These are phyloP conservation scores for Aurelia sp. DNA, from an alignment of 30 jellyfish, hydroid and myxozoan genomes.

Conservation along the genomic window DNA sequence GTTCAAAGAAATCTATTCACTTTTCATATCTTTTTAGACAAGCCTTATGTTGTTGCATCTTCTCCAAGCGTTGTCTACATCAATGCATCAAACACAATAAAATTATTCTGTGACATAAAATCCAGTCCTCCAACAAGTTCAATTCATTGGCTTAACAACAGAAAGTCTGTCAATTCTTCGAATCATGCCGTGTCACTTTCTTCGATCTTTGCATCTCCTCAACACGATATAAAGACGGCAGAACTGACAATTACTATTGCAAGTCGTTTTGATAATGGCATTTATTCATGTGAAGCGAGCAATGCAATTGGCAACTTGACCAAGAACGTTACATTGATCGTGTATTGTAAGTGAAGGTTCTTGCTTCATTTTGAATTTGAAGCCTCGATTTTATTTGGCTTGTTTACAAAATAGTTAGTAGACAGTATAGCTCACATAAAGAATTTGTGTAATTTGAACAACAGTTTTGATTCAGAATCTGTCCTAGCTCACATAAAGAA, in stretches of 20 bases:
- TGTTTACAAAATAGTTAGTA: no score
- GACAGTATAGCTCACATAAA: no score
- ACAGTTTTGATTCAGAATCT: no score
- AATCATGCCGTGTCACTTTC: neutral
- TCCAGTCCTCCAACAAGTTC: constrained; percentile 37
- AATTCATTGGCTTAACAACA: constrained; percentile 6
- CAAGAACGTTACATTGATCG: constrained; percentile 38
- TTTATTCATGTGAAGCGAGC: constrained; percentile 41
- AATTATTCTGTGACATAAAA: constrained; percentile 38
- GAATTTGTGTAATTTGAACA: no score
- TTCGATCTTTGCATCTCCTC: neutral
- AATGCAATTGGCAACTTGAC: constrained; percentile 29
- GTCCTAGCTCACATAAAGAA: no score
- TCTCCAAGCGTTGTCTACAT: constrained; percentile 2
- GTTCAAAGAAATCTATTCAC: neutral
- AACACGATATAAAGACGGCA: neutral
- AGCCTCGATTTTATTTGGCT: no score
- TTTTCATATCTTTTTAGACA: constrained; percentile 5
- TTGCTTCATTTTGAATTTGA: neutral
- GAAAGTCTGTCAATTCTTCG: neutral
- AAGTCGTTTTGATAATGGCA: constrained; percentile 38
- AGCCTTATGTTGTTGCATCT: constrained; percentile 26
- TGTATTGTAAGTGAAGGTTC: constrained; percentile 38
- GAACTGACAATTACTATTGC: constrained; percentile 35
- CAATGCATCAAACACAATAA: constrained; percentile 31